Conservation (phyloP, 2,113 vertebrate genomes). For the Cochlearius cochlearius region DNA sequence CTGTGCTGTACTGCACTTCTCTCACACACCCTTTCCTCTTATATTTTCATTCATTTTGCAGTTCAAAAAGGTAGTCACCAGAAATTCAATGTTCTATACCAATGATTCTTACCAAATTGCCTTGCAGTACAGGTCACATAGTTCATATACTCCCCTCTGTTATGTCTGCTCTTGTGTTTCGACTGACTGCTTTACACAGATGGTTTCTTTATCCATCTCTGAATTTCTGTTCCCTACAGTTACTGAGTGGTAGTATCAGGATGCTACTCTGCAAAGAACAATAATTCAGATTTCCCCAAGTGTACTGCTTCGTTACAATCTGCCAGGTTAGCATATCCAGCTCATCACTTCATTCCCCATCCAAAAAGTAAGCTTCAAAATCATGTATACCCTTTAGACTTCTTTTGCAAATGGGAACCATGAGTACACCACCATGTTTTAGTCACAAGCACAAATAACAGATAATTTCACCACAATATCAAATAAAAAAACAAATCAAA, state of each 20-base stretch:
- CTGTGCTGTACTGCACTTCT: background rate
- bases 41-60: background rate
- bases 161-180: background rate
- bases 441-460: background rate
- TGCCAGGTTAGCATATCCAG: background rate
- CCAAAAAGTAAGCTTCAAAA: background rate
- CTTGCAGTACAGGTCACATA: background rate
- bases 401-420: background rate
- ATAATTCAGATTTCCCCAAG: background rate
- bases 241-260: background rate
- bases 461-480: background rate
- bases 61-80: background rate
- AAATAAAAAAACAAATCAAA: background rate
- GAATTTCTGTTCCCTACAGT: background rate
- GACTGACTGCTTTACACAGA: background rate
- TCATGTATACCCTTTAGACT: background rate
- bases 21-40: background rate
- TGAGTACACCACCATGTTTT: background rate
- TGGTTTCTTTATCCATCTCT: background rate
- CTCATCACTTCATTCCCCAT: background rate
- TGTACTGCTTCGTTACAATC: background rate
- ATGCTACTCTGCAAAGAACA: background rate
- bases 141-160: background rate
- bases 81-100: constrained; percentile 27
- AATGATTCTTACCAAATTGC: constrained; percentile 10